A percentile compares a stretch with the other conserved stretches of the same genome.
phyloP scores from a whole-genome alignment of 2,797 vertebrate genomes.

The Miichthys miiuy region DNA sequence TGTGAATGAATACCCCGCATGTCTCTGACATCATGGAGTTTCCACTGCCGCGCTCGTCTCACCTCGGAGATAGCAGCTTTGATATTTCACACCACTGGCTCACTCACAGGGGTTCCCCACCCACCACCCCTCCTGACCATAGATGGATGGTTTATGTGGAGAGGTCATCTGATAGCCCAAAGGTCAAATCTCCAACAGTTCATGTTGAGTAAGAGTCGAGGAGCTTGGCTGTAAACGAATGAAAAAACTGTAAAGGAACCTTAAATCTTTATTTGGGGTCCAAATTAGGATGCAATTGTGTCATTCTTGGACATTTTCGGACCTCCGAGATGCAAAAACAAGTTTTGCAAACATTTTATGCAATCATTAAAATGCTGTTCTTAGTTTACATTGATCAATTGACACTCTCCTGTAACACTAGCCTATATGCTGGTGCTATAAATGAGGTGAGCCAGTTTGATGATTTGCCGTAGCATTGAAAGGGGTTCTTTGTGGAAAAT shows the following conservation, averaged over 20 bases:
- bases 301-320: background rate
- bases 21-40: conserved; percentile 83
- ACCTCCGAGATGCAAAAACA: background rate
- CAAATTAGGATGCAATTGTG: background rate
- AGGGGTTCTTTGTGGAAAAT: conserved; percentile 6
- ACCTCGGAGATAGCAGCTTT: conserved; percentile 68
- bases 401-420: conserved; percentile 3
- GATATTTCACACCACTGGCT: conserved; percentile 76
- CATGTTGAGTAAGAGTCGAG: conserved; percentile 21
- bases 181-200: conserved; percentile 56
- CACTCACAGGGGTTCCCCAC: conserved; percentile 77
- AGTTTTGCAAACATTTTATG: conserved; percentile 4
- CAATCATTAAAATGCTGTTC: background rate
- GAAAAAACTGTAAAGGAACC: background rate
- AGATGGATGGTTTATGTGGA: conserved; percentile 68
- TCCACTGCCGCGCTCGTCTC: conserved; percentile 75
- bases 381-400: background rate
- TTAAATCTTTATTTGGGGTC: background rate
- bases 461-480: conserved; percentile 18
- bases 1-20: conserved; percentile 56
- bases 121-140: conserved; percentile 73
- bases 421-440: conserved; percentile 10
- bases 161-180: conserved; percentile 52
- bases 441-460: conserved; percentile 16
- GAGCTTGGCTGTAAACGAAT: conserved; percentile 19